Evolutionary conservation across 2,888 invertebrate species (phyloP).

Genomic region (Drosophila buzzatii): DNA sequence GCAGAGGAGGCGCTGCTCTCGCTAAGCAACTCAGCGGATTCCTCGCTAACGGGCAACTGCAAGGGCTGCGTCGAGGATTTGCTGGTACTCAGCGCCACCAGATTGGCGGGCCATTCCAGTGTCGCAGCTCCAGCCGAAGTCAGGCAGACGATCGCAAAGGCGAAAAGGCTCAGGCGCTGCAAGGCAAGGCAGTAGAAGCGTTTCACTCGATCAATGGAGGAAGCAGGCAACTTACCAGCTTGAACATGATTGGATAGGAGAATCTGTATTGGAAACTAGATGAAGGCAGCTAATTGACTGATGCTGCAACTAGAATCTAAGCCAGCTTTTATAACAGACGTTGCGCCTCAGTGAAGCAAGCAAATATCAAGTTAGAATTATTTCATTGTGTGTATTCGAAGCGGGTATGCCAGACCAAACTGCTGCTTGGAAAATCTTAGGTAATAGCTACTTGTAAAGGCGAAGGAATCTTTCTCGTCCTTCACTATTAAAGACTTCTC

Average conservation of each 20-base stretch:
- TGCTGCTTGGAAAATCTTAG: fast-evolving
- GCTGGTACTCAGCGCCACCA: conserved; percentile 55
- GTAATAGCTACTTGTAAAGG: neutral
- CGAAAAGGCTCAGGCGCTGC: conserved; percentile 48
- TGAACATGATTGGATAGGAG: conserved; percentile 63
- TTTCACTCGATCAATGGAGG: too few relatives aligned
- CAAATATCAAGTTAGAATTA: conserved; percentile 25
- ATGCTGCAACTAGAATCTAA: conserved; percentile 31
- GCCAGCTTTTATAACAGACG: conserved; percentile 55
- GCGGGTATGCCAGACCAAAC: neutral
- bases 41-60: conserved; percentile 39
- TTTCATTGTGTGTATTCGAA: neutral
- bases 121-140: conserved; percentile 50
- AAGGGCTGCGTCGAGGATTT: conserved; percentile 51
- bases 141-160: conserved; percentile 41
- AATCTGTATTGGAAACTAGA: conserved; percentile 27
- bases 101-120: conserved; percentile 58
- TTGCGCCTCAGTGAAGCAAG: conserved; percentile 37
- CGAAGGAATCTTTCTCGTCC: neutral
- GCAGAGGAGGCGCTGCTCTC: conserved; percentile 43
- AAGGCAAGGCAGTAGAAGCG: neutral
- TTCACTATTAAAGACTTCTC: neutral
- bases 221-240: conserved; percentile 61
- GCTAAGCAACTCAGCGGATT: conserved; percentile 35
- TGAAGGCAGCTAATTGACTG: conserved; percentile 59